Base-by-base conservation (phyloP, 2,797 vertebrate genomes). In the Schizopygopsis pylzovi region DNA sequence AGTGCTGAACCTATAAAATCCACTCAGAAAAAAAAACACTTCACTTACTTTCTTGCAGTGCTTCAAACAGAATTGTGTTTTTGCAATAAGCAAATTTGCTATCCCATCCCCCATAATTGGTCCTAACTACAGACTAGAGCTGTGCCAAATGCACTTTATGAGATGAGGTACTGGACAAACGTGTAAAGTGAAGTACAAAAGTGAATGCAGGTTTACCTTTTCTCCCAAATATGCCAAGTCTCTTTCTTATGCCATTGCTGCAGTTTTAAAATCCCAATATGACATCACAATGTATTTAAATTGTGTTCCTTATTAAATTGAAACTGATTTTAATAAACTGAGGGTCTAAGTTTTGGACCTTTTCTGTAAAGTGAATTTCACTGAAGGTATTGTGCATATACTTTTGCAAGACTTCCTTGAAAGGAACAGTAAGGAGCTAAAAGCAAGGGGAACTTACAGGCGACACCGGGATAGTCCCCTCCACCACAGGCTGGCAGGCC, bases 401-500 rank as follows among this genome's bases (percentile, higher is more conserved):
- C 11, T 20, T 68, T 12, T 18, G 61, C 18, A 39, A 54, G 18
- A 39, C 45, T 81, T 70, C 20, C 33, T 77, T 77, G 12, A 56
- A 72, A 68, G 8, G 33, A 68, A 43, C 45, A 67, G 41, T 28
- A 2, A 52, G 22, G 12, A 39, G 16, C 25, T 78, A 12, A 85
- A 82, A 43, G 18, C 3, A 18, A n/a, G 47, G 8, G 15, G 63
- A 54, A 90, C 95, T 93, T 96, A 99, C 98, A 95, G 97, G 96
- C 91, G 97, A 97, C 89, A 98, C 94, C 1, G 97, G 96, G 92
- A 96, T 96, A 89, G 96, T 96, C 89, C 98, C 98, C 89, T 99
- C 98, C 11, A 95, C 96, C 79, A 96, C 97, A 45, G 98, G 98
- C 89, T 99, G 98, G 93, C 97, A 99, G 83, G 98, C 98, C 94